phyloP scores from a whole-genome alignment of 2,888 invertebrate species.

The Subacronicta megacephala region DNA sequence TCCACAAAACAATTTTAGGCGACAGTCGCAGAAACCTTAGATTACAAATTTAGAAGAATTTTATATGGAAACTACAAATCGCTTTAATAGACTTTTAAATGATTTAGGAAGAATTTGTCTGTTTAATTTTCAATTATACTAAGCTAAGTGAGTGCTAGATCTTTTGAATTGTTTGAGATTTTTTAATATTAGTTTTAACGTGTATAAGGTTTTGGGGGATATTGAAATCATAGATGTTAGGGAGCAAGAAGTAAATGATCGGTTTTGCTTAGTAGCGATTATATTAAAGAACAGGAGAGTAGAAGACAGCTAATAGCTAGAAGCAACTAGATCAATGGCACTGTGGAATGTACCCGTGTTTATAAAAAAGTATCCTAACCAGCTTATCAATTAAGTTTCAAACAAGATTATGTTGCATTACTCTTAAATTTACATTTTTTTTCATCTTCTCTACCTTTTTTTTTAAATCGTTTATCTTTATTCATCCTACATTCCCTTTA shows the following conservation, averaged over 20 bases:
- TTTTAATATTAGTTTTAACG: conserved; percentile 47
- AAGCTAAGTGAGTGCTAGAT: conserved; percentile 82
- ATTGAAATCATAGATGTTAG: conserved; percentile 43
- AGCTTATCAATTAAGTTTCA: conserved; percentile 82
- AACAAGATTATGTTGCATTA: conserved; percentile 85
- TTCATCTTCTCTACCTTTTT: conserved; percentile 77
- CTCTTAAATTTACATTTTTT: conserved; percentile 76
- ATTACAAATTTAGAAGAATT: conserved; percentile 85
- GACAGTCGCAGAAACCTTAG: conserved; percentile 78
- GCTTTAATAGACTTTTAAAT: conserved; percentile 77
- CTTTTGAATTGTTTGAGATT: conserved; percentile 67
- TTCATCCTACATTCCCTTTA: conserved; percentile 72
- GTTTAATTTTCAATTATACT: conserved; percentile 83
- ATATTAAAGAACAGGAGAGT: conserved; percentile 70
- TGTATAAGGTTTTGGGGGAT: conserved; percentile 37
- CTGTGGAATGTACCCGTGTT: conserved; percentile 87
- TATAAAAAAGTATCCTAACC: conserved; percentile 87
- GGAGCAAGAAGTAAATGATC: conserved; percentile 56
- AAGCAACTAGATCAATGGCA: conserved; percentile 86
- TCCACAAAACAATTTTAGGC: conserved; percentile 51
- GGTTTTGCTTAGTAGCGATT: conserved; percentile 60
- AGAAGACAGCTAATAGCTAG: conserved; percentile 80
- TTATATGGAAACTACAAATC: conserved; percentile 85
- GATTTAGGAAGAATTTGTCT: conserved; percentile 76
- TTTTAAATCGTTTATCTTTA: conserved; percentile 69